Evolutionary conservation across 2,797 vertebrate species (phyloP).

Genomic region (Takifugu rubripes): DNA sequence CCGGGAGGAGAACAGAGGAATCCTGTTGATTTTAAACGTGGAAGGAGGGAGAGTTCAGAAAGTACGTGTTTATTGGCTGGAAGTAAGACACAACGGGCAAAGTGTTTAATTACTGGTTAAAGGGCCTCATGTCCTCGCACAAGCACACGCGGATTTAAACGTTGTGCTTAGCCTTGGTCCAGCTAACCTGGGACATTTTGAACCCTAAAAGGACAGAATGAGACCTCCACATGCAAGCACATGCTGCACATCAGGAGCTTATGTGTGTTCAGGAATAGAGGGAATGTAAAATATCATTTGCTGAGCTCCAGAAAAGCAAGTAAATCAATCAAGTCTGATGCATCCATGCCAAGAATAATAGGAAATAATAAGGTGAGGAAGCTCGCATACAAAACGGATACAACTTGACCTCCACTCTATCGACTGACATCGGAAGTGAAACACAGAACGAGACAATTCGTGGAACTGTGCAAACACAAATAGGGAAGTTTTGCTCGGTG

Average conservation of each 20-base stretch:
- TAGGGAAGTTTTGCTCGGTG: conserved; percentile 60
- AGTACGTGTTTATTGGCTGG: conserved; percentile 34
- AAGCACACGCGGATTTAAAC: conserved; percentile 2
- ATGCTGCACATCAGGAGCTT: conserved; percentile 3
- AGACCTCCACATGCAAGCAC: conserved; percentile 7
- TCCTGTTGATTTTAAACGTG: conserved; percentile 27
- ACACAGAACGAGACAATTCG: conserved; percentile 69
- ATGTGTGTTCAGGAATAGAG: conserved; percentile 15
- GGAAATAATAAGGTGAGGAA: conserved; percentile 66
- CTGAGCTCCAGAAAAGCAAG: conserved; percentile 47
- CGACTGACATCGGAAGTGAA: conserved; percentile 68
- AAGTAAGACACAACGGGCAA: conserved; percentile 12
- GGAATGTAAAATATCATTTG: conserved; percentile 33
- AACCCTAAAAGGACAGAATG: conserved; percentile 34
- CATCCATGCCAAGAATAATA: conserved; percentile 62
- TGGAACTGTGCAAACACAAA: conserved; percentile 71
- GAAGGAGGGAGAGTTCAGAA: conserved; percentile 15
- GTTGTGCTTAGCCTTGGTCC: not conserved
- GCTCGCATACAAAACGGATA: conserved; percentile 62
- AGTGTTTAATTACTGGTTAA: conserved; percentile 36
- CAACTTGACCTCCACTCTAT: conserved; percentile 65
- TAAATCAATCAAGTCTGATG: conserved; percentile 59
- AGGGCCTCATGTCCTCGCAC: conserved; percentile 6
- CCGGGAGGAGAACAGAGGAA: conserved; percentile 21
- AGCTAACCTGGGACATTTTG: not conserved